These are phyloP conservation scores for Enteromius fasciolatus DNA, from an alignment of 2,797 vertebrate genomes.

Conservation along the genomic window DNA sequence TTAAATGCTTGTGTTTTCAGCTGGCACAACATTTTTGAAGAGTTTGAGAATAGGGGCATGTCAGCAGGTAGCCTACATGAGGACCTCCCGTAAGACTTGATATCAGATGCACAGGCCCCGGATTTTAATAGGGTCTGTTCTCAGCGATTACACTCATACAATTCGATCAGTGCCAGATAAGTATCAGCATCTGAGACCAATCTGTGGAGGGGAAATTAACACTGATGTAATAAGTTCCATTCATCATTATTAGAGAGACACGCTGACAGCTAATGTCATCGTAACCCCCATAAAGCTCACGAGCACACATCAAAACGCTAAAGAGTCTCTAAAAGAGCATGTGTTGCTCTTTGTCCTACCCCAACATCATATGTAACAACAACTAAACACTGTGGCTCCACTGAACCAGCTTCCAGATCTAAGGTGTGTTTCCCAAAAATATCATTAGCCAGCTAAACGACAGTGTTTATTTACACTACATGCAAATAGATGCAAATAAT, in stretches of 20 bases:
- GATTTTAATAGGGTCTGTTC: conserved; percentile 91
- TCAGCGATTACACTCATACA: conserved; percentile 91
- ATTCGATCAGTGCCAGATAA: conserved; percentile 92
- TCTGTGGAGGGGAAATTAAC: conserved; percentile 85
- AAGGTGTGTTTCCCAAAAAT: not conserved
- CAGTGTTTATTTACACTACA: not conserved
- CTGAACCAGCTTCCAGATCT: not conserved
- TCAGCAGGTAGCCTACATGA: conserved; percentile 12
- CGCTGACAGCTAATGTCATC: conserved; percentile 86
- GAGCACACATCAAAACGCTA: conserved; percentile 61
- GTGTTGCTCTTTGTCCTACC: not conserved
- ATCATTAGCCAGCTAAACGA: not conserved
- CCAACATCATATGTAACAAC: not conserved
- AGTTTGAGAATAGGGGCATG: conserved; percentile 26
- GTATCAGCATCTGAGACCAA: conserved; percentile 92
- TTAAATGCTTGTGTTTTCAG: not conserved
- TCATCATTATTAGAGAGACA: conserved; percentile 90
- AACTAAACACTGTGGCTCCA: not conserved
- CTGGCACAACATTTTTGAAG: not conserved
- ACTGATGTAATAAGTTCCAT: conserved; percentile 94
- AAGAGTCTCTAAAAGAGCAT: conserved; percentile 54
- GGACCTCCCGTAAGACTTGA: conserved; percentile 73
- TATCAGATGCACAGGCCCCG: conserved; percentile 78
- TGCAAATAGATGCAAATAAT: no score
- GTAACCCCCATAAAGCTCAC: conserved; percentile 77